Conservation (phyloP, 2,113 vertebrate genomes). For the Gyps fulvus region DNA sequence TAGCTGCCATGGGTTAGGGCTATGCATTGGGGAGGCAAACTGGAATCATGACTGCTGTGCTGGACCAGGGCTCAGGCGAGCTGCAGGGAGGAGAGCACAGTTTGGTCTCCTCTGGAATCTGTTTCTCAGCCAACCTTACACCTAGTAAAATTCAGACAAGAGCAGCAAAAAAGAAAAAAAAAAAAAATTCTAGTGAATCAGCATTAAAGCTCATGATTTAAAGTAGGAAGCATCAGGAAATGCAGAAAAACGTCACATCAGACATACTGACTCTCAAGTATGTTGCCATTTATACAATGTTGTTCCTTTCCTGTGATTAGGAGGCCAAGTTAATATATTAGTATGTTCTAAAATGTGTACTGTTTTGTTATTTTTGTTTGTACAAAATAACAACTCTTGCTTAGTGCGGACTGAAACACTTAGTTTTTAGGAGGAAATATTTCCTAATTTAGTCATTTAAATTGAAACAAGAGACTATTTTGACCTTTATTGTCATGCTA, state of each 20-base stretch:
- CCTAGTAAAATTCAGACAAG: not conserved
- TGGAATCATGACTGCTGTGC: not conserved
- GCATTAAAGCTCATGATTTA: not conserved
- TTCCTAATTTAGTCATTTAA: not conserved
- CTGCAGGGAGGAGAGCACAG: not conserved
- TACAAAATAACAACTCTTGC: not conserved
- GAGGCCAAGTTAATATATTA: not conserved
- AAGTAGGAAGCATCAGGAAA: constrained; percentile 9
- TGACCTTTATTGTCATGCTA: not conserved
- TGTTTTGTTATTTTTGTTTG: not conserved
- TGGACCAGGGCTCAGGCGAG: fast-evolving
- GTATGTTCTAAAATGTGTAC: not conserved
- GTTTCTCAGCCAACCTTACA: not conserved
- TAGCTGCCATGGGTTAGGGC: not conserved
- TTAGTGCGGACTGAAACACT: not conserved
- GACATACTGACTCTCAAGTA: not conserved
- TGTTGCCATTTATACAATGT: not conserved
- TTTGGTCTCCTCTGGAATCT: not conserved
- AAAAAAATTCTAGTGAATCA: not conserved
- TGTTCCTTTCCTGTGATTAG: constrained; percentile 18
- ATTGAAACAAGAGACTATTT: not conserved
- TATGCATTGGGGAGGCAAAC: not conserved
- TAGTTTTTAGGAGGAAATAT: not conserved
- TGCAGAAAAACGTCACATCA: not conserved
- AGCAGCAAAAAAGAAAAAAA: not conserved